Evolutionary conservation across 2,797 vertebrate genomes (phyloP).

Genomic region (Ispidina lecontei): DNA sequence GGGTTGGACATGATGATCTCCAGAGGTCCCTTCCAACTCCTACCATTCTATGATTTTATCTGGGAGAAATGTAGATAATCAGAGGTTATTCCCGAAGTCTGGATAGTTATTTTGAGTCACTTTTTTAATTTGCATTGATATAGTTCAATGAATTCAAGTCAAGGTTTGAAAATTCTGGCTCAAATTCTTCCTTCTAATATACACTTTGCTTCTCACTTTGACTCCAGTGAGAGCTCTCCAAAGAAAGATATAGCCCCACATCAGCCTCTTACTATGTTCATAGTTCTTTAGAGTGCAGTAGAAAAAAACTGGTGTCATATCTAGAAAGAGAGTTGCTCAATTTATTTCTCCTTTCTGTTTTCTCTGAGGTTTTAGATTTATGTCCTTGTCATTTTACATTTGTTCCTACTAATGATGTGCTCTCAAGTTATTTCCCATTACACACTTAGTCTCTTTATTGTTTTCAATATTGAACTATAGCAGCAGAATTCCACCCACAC

Average conservation of each 20-base stretch:
- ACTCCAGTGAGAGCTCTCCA: background rate
- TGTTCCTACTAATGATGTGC: background rate
- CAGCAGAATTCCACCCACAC: background rate
- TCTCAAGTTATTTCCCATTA: background rate
- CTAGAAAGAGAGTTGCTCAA: background rate
- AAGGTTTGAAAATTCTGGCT: background rate
- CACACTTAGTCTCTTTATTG: background rate
- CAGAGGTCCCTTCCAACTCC: no score
- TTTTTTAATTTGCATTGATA: background rate
- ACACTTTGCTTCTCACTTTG: background rate
- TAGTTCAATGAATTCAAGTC: background rate
- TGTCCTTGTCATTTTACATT: background rate
- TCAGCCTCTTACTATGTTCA: background rate
- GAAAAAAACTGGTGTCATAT: background rate
- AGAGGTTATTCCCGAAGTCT: background rate
- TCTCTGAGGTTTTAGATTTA: background rate
- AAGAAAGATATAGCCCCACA: background rate
- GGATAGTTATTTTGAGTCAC: background rate
- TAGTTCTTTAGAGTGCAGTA: background rate
- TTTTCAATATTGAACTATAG: background rate
- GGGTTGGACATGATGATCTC: no score
- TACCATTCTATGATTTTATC: background rate
- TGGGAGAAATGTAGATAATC: background rate
- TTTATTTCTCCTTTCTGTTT: background rate
- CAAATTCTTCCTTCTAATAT: background rate